Evolutionary conservation across 1,140 invertebrate species (phyloP), one percentile per base, ranked within the genome.

Genomic region (Paraescarpia echinospica): DNA sequence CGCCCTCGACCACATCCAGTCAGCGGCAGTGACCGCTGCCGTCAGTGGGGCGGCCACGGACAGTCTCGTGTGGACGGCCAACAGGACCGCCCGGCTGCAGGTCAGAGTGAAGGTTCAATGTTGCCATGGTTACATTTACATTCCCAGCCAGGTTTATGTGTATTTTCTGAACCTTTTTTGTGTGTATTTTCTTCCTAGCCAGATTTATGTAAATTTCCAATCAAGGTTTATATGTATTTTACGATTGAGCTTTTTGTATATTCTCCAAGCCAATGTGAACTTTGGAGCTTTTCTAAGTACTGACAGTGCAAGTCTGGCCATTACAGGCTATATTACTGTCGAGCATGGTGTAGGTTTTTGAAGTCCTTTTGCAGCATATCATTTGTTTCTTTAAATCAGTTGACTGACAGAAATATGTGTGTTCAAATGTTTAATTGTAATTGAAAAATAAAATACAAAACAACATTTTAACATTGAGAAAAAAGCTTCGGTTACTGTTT

Each of bases 1-100:
- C n/a, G 91, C 34, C 35, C 91, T 41, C 1, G 41, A 35, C 22
- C 91, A 35, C 33, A 91, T 51, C 91, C 91, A 34, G 59, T 91
- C 41, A 35, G 91, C 22, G 91, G 91, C 41, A 41, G 33, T 91
- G 8, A 59, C n/a, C 4, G 12, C 91, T 18, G 34, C 41, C 34
- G 91, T 51, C 91, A 33, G 91, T 14, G 31, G 91, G 18, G 59
- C 34, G 14, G 59, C 34, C 18, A 33, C 33, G 8, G 27, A 34
- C 59, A 59, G 41, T 18, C 41, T 51, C 18, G 34, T 41, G 34
- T 51, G 41, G 33, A 27, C 59, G 12, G 9, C 91, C 33, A 35
- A 41, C 12, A 59, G 59, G 14, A 35, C 33, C 1, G 33, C 91
- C 12, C n/a, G 33, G 18, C 59, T 59, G 1, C 59, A 41, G 35